A percentile compares a stretch with the other conserved stretches of the same genome.
Conservation (phyloP, 2,888 invertebrate genomes). For the Netelia fuscicornis region DNA sequence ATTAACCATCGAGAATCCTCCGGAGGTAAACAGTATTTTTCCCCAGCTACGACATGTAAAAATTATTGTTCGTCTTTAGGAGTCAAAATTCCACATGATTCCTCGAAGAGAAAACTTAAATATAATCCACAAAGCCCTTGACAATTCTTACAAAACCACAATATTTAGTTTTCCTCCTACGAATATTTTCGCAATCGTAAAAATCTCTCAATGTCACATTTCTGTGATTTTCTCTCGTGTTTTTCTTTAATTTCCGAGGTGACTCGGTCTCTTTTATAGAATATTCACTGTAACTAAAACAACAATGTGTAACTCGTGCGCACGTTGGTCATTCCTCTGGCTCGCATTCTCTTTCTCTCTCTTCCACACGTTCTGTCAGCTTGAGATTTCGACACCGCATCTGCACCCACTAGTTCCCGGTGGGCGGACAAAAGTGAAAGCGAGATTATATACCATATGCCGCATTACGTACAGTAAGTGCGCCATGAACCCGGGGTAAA, state of each 20-base stretch:
- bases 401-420: conserved; percentile 64
- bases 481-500: conserved; percentile 6
- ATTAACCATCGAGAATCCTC: neutral
- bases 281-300: neutral
- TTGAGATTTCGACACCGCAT: conserved; percentile 67
- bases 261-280: neutral
- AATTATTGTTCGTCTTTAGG: neutral
- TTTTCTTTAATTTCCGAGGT: neutral
- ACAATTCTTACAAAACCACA: no score
- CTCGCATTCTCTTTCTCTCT: conserved; percentile 63
- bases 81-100: no score
- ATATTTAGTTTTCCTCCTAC: no score
- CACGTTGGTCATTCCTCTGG: neutral
- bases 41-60: neutral
- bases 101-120: no score
- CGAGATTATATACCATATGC: conserved; percentile 66
- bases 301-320: conserved; percentile 38
- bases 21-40: neutral
- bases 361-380: conserved; percentile 65
- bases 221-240: neutral
- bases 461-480: conserved; percentile 48
- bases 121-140: no score
- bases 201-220: neutral
- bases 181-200: no score
- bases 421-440: conserved; percentile 77